Percentiles rank a stretch among this genome's conserved stretches.
Conservation (phyloP, 2,113 vertebrate species). For the Epinephelus lanceolatus region DNA sequence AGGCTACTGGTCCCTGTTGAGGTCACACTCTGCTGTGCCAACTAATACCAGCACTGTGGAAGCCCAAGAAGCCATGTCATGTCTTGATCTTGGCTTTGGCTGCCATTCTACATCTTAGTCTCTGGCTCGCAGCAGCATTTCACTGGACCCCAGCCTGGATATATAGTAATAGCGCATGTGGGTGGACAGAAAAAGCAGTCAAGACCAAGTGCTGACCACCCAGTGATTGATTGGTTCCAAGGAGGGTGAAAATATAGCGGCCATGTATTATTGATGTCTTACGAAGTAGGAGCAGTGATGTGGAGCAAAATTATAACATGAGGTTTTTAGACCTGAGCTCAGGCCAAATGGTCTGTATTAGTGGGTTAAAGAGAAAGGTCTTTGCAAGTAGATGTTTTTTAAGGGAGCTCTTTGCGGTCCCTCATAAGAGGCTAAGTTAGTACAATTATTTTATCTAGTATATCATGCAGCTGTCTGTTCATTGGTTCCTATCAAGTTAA, state of each 20-base stretch:
- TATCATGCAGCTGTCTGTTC: not conserved
- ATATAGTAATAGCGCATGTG: conserved; percentile 41
- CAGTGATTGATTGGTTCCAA: conserved; percentile 71
- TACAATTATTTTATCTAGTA: not conserved
- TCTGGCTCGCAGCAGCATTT: conserved; percentile 19
- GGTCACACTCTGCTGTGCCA: not conserved
- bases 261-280: conserved; percentile 76
- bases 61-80: conserved; percentile 18
- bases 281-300: conserved; percentile 40
- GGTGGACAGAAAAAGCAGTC: conserved; percentile 43
- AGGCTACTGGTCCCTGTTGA: not conserved
- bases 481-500: not conserved
- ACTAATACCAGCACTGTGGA: conserved; percentile 1
- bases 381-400: conserved; percentile 16
- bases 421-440: not conserved
- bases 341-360: not conserved
- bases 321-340: conserved; percentile 20
- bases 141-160: conserved; percentile 20
- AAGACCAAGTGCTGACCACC: conserved; percentile 31
- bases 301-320: conserved; percentile 44
- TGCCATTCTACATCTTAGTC: not conserved
- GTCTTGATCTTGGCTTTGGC: conserved; percentile 17
- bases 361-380: conserved; percentile 7
- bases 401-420: not conserved
- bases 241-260: conserved; percentile 64